Percentiles rank a stretch among this genome's conserved stretches.
Conservation (phyloP, 2,888 invertebrate genomes). For the Dolichopus griseipennis region DNA sequence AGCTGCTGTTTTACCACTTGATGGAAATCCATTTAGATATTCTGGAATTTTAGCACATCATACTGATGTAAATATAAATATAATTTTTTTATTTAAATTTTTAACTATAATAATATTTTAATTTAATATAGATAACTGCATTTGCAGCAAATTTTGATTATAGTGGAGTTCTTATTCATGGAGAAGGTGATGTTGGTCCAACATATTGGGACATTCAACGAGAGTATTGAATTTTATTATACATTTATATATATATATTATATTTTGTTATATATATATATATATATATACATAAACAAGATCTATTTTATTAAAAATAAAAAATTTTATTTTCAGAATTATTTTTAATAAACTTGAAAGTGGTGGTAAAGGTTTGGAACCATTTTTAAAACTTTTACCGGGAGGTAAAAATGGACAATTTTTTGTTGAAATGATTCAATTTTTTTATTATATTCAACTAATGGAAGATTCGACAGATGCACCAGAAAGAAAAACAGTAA, state of each 20-base stretch:
- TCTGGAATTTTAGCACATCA: conserved; percentile 58
- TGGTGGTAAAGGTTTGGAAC: conserved; percentile 53
- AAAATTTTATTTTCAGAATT: conserved; percentile 37
- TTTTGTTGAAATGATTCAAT: conserved; percentile 61
- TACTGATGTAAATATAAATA: conserved; percentile 44
- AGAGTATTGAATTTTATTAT: conserved; percentile 39
- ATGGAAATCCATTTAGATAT: conserved; percentile 66
- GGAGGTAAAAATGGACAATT: conserved; percentile 62
- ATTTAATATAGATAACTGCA: background rate
- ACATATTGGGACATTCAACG: conserved; percentile 51
- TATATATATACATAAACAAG: background rate
- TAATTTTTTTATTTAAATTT: background rate
- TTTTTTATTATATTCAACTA: conserved; percentile 70
- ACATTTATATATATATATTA: too few species aligned
- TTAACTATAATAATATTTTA: background rate
- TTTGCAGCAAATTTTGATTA: conserved; percentile 30
- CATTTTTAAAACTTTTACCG: conserved; percentile 63
- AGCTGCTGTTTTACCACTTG: conserved; percentile 57
- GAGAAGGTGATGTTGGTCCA: conserved; percentile 46
- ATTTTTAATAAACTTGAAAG: conserved; percentile 46
- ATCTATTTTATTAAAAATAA: background rate
- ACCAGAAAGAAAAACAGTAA: conserved; percentile 46
- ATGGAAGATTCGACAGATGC: conserved; percentile 61
- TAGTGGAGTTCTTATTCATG: conserved; percentile 42
- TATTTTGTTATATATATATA: conserved; percentile 9